Evolutionary conservation across 2,797 vertebrate species (phyloP).

Genomic region (Distichodus sexfasciatus): DNA sequence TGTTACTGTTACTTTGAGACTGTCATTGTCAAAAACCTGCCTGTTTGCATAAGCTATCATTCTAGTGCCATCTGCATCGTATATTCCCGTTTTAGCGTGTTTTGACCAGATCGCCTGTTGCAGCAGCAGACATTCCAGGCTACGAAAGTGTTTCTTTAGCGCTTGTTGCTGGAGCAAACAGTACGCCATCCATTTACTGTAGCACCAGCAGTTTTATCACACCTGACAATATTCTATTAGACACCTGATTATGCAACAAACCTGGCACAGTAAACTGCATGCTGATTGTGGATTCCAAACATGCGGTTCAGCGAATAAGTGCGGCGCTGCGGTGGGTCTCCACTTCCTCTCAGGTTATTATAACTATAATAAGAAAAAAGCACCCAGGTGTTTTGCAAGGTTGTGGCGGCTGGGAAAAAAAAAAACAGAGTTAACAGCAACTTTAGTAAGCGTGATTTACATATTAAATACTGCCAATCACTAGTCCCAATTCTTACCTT

Average conservation of each 20-base stretch:
- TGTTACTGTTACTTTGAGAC: no score
- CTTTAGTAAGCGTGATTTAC: no score
- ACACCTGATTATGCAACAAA: background rate
- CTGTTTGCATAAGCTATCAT: no score
- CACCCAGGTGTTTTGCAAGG: background rate
- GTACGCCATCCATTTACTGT: background rate
- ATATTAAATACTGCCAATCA: no score
- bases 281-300: background rate
- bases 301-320: background rate
- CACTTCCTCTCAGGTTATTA: background rate
- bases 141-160: background rate
- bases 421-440: no score
- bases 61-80: no score
- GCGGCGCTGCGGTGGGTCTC: background rate
- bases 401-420: background rate
- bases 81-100: no score
- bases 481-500: no score
- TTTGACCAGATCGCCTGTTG: no score
- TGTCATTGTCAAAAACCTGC: no score
- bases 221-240: background rate
- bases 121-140: background rate
- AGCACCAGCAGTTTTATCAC: slow-evolving; percentile 2
- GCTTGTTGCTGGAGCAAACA: background rate
- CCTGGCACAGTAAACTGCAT: background rate
- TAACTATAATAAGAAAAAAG: background rate